These are phyloP conservation scores for Notarius lentiginosus DNA, from an alignment of 2,113 vertebrate genomes.

Conservation along the genomic window DNA sequence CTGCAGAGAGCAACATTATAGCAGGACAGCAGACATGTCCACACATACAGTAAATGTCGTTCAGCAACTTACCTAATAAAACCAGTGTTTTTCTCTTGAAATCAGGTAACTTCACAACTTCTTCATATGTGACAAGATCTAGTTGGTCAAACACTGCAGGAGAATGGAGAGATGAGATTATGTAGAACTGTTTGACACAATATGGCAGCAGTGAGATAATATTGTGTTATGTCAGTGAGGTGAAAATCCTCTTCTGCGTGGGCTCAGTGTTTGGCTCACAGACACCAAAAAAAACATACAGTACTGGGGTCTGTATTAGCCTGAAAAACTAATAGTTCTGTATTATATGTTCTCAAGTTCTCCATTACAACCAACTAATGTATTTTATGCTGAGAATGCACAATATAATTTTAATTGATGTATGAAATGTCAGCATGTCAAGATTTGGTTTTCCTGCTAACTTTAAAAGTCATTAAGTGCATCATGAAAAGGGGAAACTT, in stretches of 20 bases:
- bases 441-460: not conserved
- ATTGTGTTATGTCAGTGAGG: not conserved
- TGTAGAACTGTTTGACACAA: conserved; percentile 43
- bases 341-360: not conserved
- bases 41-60: not conserved
- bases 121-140: conserved; percentile 99
- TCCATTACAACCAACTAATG: not conserved
- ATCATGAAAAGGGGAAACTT: not conserved
- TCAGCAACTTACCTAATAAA: conserved; percentile 84
- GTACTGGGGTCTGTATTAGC: not conserved
- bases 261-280: not conserved
- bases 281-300: not conserved
- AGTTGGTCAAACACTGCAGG: conserved; percentile 97
- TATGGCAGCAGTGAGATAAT: not conserved
- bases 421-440: not conserved
- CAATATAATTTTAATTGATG: not conserved
- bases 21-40: not conserved
- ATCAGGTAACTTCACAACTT: conserved; percentile 95
- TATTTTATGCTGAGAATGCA: not conserved
- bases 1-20: conserved; percentile 62
- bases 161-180: conserved; percentile 44
- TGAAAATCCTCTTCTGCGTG: not conserved
- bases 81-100: conserved; percentile 99
- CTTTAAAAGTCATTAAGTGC: not conserved
- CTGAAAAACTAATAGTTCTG: not conserved